Base-by-base conservation (phyloP, 2,113 vertebrate genomes). In the Ailurus styani region DNA sequence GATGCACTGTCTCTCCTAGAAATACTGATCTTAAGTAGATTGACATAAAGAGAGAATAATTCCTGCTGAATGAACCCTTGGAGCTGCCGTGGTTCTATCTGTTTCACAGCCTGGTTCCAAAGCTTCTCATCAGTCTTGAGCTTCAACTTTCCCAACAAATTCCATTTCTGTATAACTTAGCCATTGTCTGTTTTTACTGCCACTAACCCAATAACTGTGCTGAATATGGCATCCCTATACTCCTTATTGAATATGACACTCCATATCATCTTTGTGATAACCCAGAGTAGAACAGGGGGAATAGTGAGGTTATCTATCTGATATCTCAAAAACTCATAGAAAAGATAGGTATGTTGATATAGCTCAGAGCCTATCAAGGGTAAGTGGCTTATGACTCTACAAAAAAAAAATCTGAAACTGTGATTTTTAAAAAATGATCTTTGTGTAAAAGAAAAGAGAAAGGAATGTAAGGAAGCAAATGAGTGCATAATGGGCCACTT, bases 401-500 rank as follows among this genome's bases (percentile, higher is more conserved):
- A 66, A 31, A 66, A 64, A 66, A 66, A 64, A 31, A 66, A 66
- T 66, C 62, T 66, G 62, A 66, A 66, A 66, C 34, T 34, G 34
- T 31, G 62, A 66, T 66, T 66, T 66, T 72, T 25, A 18, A 3
- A 50, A 96, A 93, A 52, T 95, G 1, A 85, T 90, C 29, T 90
- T 79, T 12, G 27, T 92, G n/a, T 90, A 89, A 96, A 87, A 55
- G 20, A 72, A 97, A 87, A 94, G 47, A 90, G 68, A 88, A 62
- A 88, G 62, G 45, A 87, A 88, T 37, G 17, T n/a, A 82, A 84
- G 89, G 50, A 89, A 57, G 57, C 42, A 68, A 62, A 66, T 31
- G 40, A 57, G 34, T 18, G 7, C 29, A 60, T 52, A 62, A 72
- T 66, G 60, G 72, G 15, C 45, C 64, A 75, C 31, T 81, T 97